These are phyloP conservation scores for Oscheius sp. DNA, from an alignment of 2,888 invertebrate genomes.

Conservation along the genomic window DNA sequence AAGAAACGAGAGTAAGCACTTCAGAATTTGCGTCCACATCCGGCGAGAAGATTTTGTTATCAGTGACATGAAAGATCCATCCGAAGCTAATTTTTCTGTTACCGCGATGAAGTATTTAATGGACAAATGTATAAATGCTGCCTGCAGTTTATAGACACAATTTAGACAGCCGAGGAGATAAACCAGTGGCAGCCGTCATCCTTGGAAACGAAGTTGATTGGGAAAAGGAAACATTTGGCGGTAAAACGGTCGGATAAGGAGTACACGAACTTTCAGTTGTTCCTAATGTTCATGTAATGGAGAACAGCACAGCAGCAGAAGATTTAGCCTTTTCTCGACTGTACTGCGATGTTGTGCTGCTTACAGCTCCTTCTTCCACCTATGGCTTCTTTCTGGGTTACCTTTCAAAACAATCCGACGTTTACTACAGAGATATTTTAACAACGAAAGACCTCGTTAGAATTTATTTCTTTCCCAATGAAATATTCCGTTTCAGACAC, in stretches of 20 bases:
- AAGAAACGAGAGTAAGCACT: background rate
- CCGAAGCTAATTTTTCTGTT: slow-evolving; percentile 34
- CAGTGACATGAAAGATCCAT: background rate
- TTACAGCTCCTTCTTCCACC: slow-evolving; percentile 38
- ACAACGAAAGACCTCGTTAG: slow-evolving; percentile 34
- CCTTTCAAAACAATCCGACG: slow-evolving; percentile 23
- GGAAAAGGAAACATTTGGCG: background rate
- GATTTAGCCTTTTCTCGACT: slow-evolving; percentile 29
- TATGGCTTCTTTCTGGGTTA: slow-evolving; percentile 42
- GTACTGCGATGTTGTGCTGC: slow-evolving; percentile 34
- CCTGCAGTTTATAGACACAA: background rate
- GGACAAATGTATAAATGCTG: slow-evolving; percentile 13
- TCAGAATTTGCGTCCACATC: slow-evolving; percentile 40
- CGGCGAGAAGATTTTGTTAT: slow-evolving; percentile 40
- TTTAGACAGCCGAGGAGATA: background rate
- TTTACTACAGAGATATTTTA: slow-evolving; percentile 38
- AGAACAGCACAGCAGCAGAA: no score
- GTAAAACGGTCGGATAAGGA: background rate
- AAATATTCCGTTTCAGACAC: background rate
- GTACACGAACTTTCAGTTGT: no score
- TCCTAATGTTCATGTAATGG: no score
- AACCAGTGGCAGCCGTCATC: background rate
- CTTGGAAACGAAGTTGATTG: slow-evolving; percentile 37
- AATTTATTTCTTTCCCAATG: background rate
- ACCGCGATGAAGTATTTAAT: slow-evolving; percentile 31